Conservation (phyloP, 1,140 invertebrate species). For the Aleiodes sp. region DNA sequence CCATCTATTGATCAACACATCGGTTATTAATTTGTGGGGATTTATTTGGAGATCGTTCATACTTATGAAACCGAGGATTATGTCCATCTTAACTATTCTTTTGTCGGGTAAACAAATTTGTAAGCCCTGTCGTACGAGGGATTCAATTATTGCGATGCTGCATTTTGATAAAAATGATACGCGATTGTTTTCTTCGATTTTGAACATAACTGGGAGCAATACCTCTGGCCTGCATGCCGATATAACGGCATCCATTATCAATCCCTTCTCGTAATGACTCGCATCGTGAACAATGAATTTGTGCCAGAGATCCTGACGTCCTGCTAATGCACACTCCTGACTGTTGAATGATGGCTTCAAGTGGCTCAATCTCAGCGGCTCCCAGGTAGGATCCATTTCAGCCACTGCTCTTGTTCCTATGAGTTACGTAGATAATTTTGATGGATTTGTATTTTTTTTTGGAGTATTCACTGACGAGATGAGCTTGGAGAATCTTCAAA, state of each 20-base stretch:
- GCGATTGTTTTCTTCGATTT: conserved; percentile 47
- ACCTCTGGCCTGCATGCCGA: conserved; percentile 49
- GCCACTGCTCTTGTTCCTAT: background rate
- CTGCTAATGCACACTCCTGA: conserved; percentile 47
- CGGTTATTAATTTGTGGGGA: conserved; percentile 47
- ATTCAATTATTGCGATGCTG: conserved; percentile 46
- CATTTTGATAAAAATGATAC: conserved; percentile 55
- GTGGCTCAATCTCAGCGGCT: conserved; percentile 54
- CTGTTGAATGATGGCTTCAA: conserved; percentile 49
- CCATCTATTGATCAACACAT: conserved; percentile 47
- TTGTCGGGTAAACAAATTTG: conserved; percentile 44
- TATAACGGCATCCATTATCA: conserved; percentile 50
- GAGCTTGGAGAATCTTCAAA: no score
- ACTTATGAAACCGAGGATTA: conserved; percentile 53
- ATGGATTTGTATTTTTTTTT: no score
- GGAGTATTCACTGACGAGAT: no score
- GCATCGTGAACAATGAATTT: conserved; percentile 60
- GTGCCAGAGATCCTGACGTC: conserved; percentile 58
- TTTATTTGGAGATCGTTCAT: conserved; percentile 49
- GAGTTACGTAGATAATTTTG: no score
- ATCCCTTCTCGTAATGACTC: conserved; percentile 39
- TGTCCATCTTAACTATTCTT: conserved; percentile 50
- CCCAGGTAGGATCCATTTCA: conserved; percentile 33
- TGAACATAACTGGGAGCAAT: conserved; percentile 54
- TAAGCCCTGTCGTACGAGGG: conserved; percentile 51